These are phyloP conservation scores for Eupeodes latifasciatus DNA, from an alignment of 2,888 invertebrate genomes.

Conservation along the genomic window DNA sequence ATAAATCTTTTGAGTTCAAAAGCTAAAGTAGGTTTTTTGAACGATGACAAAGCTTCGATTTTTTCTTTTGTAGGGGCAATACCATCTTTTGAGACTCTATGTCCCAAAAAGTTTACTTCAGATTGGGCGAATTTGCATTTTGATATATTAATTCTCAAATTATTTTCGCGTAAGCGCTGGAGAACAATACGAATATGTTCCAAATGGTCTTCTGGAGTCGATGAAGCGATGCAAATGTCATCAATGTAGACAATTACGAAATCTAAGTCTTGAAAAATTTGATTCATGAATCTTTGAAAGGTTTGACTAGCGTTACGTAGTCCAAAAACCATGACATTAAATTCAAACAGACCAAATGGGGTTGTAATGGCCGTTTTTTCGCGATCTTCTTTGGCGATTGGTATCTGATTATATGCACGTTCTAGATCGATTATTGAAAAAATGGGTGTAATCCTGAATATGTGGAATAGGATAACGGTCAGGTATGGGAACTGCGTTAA, in stretches of 20 bases:
- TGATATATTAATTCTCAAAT: constrained; percentile 76
- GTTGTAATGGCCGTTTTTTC: constrained; percentile 79
- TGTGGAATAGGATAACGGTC: neutral
- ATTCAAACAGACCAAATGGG: constrained; percentile 81
- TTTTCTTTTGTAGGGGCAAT: neutral
- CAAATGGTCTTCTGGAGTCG: constrained; percentile 56
- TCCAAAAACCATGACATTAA: constrained; percentile 79
- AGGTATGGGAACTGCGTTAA: too few species aligned
- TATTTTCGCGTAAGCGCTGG: constrained; percentile 75
- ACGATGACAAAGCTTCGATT: too few species aligned
- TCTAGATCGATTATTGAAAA: constrained; percentile 76
- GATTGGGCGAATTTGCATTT: neutral
- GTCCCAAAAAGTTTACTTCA: neutral
- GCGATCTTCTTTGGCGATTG: constrained; percentile 60
- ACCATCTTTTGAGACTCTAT: neutral
- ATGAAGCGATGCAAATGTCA: constrained; percentile 66
- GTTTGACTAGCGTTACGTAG: constrained; percentile 55
- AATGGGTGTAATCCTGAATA: constrained; percentile 55
- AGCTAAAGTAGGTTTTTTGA: too few species aligned
- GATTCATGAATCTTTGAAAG: constrained; percentile 69
- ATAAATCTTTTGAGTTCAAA: constrained; percentile 2
- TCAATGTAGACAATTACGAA: constrained; percentile 74
- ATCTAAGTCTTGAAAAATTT: constrained; percentile 77
- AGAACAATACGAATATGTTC: constrained; percentile 72
- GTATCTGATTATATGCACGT: constrained; percentile 42